Evolutionary conservation across 2,113 vertebrate species (phyloP), one percentile per base, ranked within the genome.

Genomic region (Muscicapa adusta): DNA sequence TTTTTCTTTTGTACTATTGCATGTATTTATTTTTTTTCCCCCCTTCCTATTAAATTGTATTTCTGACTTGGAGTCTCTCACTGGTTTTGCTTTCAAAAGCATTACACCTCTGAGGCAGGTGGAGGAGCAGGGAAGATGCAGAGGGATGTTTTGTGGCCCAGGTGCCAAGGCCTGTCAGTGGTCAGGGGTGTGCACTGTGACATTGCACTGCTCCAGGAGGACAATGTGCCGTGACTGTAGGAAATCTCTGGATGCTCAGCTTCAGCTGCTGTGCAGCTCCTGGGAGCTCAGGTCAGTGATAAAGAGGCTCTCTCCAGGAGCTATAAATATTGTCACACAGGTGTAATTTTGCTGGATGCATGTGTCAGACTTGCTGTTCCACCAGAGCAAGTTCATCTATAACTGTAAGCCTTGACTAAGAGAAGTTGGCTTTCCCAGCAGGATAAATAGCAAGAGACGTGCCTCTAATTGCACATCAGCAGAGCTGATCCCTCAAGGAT

Each of bases 321-420:
- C 94, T 70, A 95, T 94, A 87, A 96, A 95, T 94, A 95, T 54
- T 95, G 94, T 93, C 91, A 91, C 85, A 93, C 51, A 51, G 75
- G 87, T 91, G 77, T 89, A 79, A 79, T 91, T 87, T 91, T 71
- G 67, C 91, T 93, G 91, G 91, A 96, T 93, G 88, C 60, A 53
- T 48, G 75, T 90, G 88, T 86, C 93, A 94, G 88, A 60, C 88
- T 62, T 38, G 82, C 90, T 90, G 82, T 91, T 96, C 67, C 89
- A 93, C 81, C 88, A 94, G 60, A 97, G 85, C 77, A 89, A 71
- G 85, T 96, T 94, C 89, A 94, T 96, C 88, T 82, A 67, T 95
- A 94, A 97, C 88, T 71, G 82, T 76, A 90, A 90, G 68, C 47
- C 60, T 88, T 77, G 95, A 89, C 81, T 89, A 90, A 95, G 93